Percentiles rank a stretch among this genome's conserved stretches.
These are phyloP conservation scores for Porites australiensis DNA, from an alignment of 64 coral and sea anemone species.

Conservation along the genomic window DNA sequence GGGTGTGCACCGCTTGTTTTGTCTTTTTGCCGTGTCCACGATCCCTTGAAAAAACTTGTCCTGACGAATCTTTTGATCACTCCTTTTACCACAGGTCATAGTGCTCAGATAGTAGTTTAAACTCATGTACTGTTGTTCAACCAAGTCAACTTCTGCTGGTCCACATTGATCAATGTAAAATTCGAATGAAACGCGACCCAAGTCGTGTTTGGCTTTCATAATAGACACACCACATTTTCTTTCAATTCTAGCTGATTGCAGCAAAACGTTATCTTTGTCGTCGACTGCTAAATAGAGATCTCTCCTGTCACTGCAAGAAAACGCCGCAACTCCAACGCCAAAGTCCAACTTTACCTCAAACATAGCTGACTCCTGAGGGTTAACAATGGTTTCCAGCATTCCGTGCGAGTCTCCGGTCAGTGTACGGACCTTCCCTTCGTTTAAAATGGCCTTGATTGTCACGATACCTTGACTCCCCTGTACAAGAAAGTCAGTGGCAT, in stretches of 20 bases:
- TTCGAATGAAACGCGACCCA: constrained; percentile 12
- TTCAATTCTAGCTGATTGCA: constrained; percentile 12
- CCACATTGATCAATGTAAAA: constrained; percentile 42
- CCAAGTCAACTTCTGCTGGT: background rate
- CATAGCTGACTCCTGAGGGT: background rate
- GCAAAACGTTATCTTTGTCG: constrained; percentile 12
- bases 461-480: constrained; percentile 42
- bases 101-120: constrained; percentile 62
- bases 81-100: background rate
- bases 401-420: background rate
- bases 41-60: constrained; percentile 31
- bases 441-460: constrained; percentile 24
- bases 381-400: background rate
- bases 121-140: constrained; percentile 45
- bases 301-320: constrained; percentile 12
- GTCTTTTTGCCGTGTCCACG: constrained; percentile 18
- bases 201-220: background rate
- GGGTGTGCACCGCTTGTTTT: background rate
- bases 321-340: constrained; percentile 57
- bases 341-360: constrained; percentile 67
- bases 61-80: constrained; percentile 37
- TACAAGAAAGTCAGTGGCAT: constrained; percentile 31
- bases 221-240: constrained; percentile 13
- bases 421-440: background rate
- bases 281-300: constrained; percentile 38